phyloP scores from a whole-genome alignment of 2,888 invertebrate genomes.

The Adela reaumurella region DNA sequence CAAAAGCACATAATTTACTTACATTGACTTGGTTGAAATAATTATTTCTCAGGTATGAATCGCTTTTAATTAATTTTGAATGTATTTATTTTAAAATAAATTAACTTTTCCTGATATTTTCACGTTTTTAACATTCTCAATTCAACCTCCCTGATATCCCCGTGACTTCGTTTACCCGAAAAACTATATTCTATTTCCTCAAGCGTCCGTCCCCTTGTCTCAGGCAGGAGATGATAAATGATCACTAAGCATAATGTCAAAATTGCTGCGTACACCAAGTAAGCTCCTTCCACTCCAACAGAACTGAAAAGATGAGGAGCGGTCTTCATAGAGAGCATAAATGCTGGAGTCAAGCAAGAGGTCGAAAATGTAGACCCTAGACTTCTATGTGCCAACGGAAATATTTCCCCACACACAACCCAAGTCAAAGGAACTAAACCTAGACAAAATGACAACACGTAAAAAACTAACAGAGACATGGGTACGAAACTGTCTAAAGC shows the following conservation, averaged over 20 bases:
- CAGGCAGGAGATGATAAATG: conserved; percentile 36
- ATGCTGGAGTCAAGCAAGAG: conserved; percentile 41
- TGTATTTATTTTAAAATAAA: too few species aligned
- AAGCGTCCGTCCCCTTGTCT: conserved; percentile 44
- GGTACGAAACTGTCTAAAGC: conserved; percentile 34
- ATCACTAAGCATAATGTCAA: conserved; percentile 31
- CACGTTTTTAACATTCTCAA: conserved; percentile 19
- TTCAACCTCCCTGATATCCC: conserved; percentile 32
- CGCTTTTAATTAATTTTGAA: too few species aligned
- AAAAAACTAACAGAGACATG: conserved; percentile 37
- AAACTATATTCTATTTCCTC: conserved; percentile 48
- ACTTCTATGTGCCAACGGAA: conserved; percentile 44
- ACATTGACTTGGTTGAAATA: too few species aligned
- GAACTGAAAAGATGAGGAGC: conserved; percentile 43
- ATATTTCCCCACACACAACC: conserved; percentile 49
- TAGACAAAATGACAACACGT: conserved; percentile 41
- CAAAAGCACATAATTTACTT: too few species aligned
- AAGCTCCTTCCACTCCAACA: conserved; percentile 43
- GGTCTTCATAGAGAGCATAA: conserved; percentile 47
- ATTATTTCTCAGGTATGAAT: too few species aligned
- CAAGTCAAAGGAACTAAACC: conserved; percentile 43
- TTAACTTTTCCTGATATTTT: background rate
- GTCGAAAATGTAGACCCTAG: conserved; percentile 44
- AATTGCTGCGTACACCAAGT: conserved; percentile 36
- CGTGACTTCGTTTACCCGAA: conserved; percentile 25